phyloP scores from a whole-genome alignment of 2,113 vertebrate genomes.

The Chrysochloris asiatica region DNA sequence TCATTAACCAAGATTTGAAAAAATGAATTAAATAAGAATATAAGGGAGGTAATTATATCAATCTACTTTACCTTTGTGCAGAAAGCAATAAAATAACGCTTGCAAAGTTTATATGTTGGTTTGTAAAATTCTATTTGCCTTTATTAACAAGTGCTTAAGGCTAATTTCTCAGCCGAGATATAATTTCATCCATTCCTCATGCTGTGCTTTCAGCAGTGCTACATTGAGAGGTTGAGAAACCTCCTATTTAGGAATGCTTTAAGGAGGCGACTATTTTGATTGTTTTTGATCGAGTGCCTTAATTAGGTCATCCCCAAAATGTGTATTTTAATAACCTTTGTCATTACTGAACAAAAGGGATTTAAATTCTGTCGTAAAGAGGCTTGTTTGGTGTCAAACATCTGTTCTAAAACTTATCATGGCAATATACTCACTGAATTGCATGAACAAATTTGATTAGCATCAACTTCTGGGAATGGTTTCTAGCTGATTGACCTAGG shows the following conservation, averaged over 20 bases:
- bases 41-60: conserved; percentile 72
- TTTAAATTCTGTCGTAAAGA: conserved; percentile 81
- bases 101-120: conserved; percentile 73
- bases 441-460: conserved; percentile 84
- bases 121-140: conserved; percentile 83
- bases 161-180: conserved; percentile 81
- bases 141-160: conserved; percentile 81
- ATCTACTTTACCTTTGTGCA: conserved; percentile 67
- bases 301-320: conserved; percentile 80
- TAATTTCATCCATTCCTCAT: conserved; percentile 81
- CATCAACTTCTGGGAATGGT: conserved; percentile 84
- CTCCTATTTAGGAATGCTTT: conserved; percentile 42
- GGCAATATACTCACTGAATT: conserved; percentile 78
- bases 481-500: conserved; percentile 84
- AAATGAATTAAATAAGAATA: conserved; percentile 74
- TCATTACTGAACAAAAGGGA: conserved; percentile 72
- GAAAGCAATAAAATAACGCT: conserved; percentile 76
- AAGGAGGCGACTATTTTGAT: conserved; percentile 65
- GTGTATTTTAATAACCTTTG: conserved; percentile 82
- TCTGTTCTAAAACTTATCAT: conserved; percentile 83
- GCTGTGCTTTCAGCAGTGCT: conserved; percentile 73
- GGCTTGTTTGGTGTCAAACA: conserved; percentile 74
- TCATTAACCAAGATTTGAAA: conserved; percentile 53
- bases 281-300: conserved; percentile 80
- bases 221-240: conserved; percentile 65